Conservation (phyloP, 2,888 invertebrate genomes). For the Camponotus fellah region DNA sequence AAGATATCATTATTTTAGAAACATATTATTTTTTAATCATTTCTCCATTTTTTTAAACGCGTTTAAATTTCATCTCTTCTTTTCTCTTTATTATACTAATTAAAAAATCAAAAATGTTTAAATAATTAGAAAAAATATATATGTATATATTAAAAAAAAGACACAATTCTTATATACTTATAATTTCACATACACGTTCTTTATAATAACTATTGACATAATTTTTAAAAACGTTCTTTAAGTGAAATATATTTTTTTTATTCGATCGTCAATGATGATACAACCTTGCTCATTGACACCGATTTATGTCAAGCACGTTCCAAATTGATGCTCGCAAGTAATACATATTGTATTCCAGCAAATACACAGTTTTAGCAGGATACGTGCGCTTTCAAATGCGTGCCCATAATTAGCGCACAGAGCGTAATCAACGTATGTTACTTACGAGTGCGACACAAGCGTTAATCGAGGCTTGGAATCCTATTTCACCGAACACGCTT, state of each 20-base stretch:
- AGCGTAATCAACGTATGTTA: constrained; percentile 49
- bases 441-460: constrained; percentile 34
- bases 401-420: constrained; percentile 33
- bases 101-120: neutral
- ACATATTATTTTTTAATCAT: neutral
- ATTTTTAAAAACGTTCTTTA: constrained; percentile 2
- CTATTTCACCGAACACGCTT: constrained; percentile 29
- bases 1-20: neutral
- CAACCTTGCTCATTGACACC: constrained; percentile 1
- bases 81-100: neutral
- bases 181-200: no score
- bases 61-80: neutral
- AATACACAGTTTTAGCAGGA: constrained; percentile 35
- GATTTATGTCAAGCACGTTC: constrained; percentile 31
- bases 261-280: neutral
- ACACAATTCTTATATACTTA: no score
- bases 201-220: neutral
- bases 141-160: neutral
- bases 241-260: neutral
- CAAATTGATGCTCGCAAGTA: constrained; percentile 34
- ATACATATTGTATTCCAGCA: constrained; percentile 23
- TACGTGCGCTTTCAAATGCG: constrained; percentile 33
- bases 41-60: no score
- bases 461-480: constrained; percentile 29
- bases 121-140: neutral